A percentile compares a stretch with the other conserved stretches of the same genome.
These are phyloP conservation scores for Xerus rutilus DNA, from an alignment of 2,797 vertebrate species.

Conservation along the genomic window DNA sequence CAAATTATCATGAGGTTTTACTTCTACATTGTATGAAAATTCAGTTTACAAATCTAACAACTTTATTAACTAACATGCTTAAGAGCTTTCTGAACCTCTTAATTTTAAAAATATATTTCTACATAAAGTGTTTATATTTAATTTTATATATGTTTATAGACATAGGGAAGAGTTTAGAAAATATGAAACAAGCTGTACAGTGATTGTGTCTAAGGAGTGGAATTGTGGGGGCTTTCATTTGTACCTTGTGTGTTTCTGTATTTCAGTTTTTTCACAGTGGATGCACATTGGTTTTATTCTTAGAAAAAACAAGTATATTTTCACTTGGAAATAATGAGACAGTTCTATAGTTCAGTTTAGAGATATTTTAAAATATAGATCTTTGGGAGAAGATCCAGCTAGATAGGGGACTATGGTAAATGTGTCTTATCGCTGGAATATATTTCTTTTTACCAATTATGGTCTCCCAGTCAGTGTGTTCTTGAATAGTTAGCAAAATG, in stretches of 20 bases:
- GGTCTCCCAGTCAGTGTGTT: conserved; percentile 56
- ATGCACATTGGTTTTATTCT: conserved; percentile 37
- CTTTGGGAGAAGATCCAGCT: conserved; percentile 62
- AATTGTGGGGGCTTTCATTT: conserved; percentile 3
- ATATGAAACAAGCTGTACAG: neutral
- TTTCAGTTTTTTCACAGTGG: conserved; percentile 51
- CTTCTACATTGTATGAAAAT: neutral
- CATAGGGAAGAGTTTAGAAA: neutral
- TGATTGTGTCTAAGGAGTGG: neutral
- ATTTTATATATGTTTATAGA: conserved; percentile 23
- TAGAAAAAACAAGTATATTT: conserved; percentile 58
- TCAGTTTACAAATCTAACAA: conserved; percentile 36
- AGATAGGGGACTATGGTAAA: conserved; percentile 28
- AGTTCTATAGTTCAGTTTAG: conserved; percentile 48
- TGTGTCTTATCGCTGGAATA: conserved; percentile 47
- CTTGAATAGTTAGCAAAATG: conserved; percentile 75
- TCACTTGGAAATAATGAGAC: conserved; percentile 50
- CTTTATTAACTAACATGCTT: conserved; percentile 25
- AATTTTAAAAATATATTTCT: neutral
- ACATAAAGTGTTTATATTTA: neutral
- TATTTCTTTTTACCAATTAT: conserved; percentile 68
- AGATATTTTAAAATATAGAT: conserved; percentile 31
- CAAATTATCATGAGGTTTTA: conserved; percentile 30
- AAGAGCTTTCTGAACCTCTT: neutral
- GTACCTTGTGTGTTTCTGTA: conserved; percentile 29